phyloP scores from a whole-genome alignment of 2,113 vertebrate species.

The Lepidothrix coronata region DNA sequence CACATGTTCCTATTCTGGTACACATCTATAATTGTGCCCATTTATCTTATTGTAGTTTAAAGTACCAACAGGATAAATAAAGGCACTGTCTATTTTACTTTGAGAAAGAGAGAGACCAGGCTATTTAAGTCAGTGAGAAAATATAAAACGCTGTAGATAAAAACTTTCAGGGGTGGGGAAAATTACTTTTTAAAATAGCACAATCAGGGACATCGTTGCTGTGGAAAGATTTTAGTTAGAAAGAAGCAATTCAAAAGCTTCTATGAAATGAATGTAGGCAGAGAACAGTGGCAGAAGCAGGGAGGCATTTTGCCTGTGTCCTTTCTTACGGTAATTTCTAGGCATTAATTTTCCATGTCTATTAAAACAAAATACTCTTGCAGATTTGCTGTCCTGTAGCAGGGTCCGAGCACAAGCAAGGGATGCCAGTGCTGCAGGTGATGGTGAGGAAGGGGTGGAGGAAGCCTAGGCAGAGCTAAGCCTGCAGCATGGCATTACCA shows the following conservation, averaged over 20 bases:
- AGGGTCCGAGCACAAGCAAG: not conserved
- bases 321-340: not conserved
- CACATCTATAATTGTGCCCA: constrained; percentile 59
- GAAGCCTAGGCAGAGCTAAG: not conserved
- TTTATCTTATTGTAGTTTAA: constrained; percentile 70
- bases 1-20: constrained; percentile 70
- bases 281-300: not conserved
- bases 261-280: constrained; percentile 2
- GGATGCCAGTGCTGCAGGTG: not conserved
- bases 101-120: not conserved
- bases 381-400: not conserved
- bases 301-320: not conserved
- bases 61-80: constrained; percentile 57
- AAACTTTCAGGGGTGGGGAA: constrained; percentile 33
- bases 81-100: constrained; percentile 11
- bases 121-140: constrained; percentile 39
- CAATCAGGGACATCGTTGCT: constrained; percentile 7
- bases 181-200: constrained; percentile 5
- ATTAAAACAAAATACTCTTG: not conserved
- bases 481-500: not conserved
- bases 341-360: not conserved
- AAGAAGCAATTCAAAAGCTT: not conserved
- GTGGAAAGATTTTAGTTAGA: constrained; percentile 2
- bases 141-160: constrained; percentile 1
- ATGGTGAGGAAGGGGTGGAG: not conserved